Base-by-base conservation (phyloP, 2,797 vertebrate species). In the Gymnoscopelus braueri region DNA sequence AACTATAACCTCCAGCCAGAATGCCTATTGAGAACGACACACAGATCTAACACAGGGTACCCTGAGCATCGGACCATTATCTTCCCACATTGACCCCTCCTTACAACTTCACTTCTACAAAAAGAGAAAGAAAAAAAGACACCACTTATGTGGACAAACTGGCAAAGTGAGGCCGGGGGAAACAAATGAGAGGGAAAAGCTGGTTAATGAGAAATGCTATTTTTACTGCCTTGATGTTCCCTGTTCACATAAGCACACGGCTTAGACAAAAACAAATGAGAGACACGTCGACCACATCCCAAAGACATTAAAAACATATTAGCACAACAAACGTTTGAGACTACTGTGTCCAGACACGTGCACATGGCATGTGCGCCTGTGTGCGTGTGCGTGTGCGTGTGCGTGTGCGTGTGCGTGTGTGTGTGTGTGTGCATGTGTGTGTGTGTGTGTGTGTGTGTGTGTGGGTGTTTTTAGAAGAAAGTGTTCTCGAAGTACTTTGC, bases 271-370 rank as follows among this genome's bases (percentile, higher is more conserved):
- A 94, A 93, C 92, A 93, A 94, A 94, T 94, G 93, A 94, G 39
- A 58, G 91, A 93, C 85, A 91, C 90, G 91, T 92, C 90, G 88
- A 90, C 91, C 88, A 85, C 88, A 90, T 92, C 92, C 91, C 86
- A 89, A 90, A 92, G 92, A 94, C 93, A 94, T 94, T 94, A 94
- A 94, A 94, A 94, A 94, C 92, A 94, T 94, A 94, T 94, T 94
- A 94, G 89, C 75, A 88, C 90, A 90, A 91, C 85, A 88, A 87
- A 88, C 86, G 88, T 90, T 92, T 81, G 86, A 92, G 89, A 88
- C 19, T 19, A 44, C 87, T 63, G 72, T 74, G 84, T 88, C 85
- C 87, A 87, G 83, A 87, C 79, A 73, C 73, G 70, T 78, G 74
- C 79, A 82, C 67, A 72, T 69, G 69, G 19, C 24, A 39, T 65